phyloP scores from a whole-genome alignment of 2,888 invertebrate genomes.

The Xylota segnis region DNA sequence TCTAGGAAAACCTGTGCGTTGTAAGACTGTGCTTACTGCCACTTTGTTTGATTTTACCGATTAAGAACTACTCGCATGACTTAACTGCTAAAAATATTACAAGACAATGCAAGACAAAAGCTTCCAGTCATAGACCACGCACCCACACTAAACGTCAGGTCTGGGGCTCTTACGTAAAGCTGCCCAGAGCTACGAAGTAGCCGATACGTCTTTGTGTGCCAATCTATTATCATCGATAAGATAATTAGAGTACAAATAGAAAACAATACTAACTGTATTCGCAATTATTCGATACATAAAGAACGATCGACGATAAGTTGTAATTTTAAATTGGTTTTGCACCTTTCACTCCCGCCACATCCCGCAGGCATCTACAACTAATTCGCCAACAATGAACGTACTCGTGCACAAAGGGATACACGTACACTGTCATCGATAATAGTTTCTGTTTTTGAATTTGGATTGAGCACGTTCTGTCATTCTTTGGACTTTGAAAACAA shows the following conservation, averaged over 20 bases:
- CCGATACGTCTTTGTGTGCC: background rate
- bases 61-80: background rate
- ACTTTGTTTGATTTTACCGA: background rate
- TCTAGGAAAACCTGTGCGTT: background rate
- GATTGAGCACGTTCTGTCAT: constrained; percentile 12
- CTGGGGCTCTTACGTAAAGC: constrained; percentile 10
- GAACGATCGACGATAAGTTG: constrained; percentile 14
- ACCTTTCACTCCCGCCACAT: background rate
- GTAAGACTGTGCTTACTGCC: background rate
- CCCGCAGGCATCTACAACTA: background rate
- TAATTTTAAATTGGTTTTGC: constrained; percentile 24
- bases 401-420: constrained; percentile 2
- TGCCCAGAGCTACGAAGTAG: background rate
- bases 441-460: constrained; percentile 6
- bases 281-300: constrained; percentile 14
- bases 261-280: background rate
- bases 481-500: constrained; percentile 1
- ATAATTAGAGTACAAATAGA: constrained; percentile 36
- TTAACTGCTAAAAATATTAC: constrained; percentile 23
- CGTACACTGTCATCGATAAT: background rate
- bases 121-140: background rate
- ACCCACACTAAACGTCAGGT: background rate
- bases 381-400: constrained; percentile 5
- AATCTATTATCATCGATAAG: constrained; percentile 32
- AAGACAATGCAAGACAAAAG: constrained; percentile 5